These are phyloP conservation scores for Taphrorychus bicolor DNA, from an alignment of 2,888 invertebrate species.

Conservation along the genomic window DNA sequence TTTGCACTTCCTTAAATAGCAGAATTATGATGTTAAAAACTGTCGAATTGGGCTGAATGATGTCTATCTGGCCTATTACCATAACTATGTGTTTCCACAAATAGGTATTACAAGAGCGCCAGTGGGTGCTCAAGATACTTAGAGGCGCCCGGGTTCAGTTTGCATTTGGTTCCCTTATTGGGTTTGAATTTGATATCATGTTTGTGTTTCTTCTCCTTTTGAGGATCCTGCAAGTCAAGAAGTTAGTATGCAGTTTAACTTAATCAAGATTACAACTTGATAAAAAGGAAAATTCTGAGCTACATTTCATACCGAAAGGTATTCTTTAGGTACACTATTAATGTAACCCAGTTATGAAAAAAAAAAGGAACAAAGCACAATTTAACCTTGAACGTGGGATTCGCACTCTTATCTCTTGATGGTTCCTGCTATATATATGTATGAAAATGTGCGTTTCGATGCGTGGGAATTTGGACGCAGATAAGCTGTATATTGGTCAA, in stretches of 20 bases:
- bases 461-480: not conserved
- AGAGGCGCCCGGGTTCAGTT: not conserved
- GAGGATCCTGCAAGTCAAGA: no score
- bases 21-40: not conserved
- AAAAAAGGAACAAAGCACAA: not conserved
- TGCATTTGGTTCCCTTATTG: not conserved
- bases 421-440: not conserved
- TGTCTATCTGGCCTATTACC: not conserved
- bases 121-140: not conserved
- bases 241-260: no score
- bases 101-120: not conserved
- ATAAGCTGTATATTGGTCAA: not conserved
- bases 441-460: not conserved
- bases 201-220: no score
- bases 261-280: no score
- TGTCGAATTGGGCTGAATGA: not conserved
- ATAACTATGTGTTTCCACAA: not conserved
- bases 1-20: conserved; percentile 10
- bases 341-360: not conserved
- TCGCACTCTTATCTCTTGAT: not conserved
- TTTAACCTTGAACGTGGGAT: not conserved
- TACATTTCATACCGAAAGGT: no score
- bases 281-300: no score
- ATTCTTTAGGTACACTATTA: no score
- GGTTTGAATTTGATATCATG: no score